These are phyloP conservation scores for Myotis brandtii DNA, from an alignment of 2,113 vertebrate genomes.

Conservation along the genomic window DNA sequence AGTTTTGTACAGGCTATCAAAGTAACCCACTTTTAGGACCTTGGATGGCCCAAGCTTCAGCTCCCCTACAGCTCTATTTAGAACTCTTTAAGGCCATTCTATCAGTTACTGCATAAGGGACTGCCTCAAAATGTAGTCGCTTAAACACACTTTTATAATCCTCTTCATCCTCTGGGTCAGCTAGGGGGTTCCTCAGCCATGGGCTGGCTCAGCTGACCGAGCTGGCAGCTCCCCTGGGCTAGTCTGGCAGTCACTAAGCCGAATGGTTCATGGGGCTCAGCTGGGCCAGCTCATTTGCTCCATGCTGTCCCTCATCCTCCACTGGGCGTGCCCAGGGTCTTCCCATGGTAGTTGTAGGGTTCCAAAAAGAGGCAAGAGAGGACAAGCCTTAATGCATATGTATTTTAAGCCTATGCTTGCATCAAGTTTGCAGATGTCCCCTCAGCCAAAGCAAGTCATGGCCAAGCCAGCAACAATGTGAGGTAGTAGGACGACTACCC, in stretches of 20 bases:
- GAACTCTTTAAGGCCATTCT: not conserved
- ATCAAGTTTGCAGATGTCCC: not conserved
- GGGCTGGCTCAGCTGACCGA: not conserved
- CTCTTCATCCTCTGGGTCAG: not conserved
- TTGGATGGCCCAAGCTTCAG: not conserved
- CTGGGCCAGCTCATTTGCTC: not conserved
- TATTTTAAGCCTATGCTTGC: not conserved
- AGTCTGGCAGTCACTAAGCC: not conserved
- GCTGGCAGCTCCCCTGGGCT: not conserved
- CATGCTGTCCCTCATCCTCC: not conserved
- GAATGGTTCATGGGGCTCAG: not conserved
- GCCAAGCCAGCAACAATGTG: not conserved
- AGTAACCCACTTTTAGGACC: not conserved
- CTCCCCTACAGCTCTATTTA: not conserved
- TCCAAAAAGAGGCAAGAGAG: not conserved
- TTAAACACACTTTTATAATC: not conserved
- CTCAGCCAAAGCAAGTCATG: not conserved
- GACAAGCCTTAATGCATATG: rapidly evolving
- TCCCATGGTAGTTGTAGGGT: not conserved
- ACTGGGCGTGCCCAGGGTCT: not conserved
- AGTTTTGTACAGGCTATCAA: not conserved
- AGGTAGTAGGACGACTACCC: not conserved
- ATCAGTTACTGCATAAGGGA: not conserved
- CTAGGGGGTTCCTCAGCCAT: not conserved
- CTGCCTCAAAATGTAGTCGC: not conserved